Evolutionary conservation across 2,113 vertebrate genomes (phyloP).

Genomic region (Oplegnathus fasciatus): DNA sequence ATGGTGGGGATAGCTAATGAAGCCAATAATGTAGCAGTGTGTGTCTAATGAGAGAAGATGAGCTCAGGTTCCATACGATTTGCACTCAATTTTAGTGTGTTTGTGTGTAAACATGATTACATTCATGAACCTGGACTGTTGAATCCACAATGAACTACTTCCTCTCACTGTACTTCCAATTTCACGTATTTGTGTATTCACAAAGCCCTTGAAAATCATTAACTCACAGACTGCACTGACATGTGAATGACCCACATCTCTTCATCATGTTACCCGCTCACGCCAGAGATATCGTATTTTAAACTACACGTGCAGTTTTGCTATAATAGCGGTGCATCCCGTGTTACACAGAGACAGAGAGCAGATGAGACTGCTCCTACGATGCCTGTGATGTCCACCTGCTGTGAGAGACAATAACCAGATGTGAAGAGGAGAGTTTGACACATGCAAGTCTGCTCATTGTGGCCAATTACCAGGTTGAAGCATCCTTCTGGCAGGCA

Average conservation of each 20-base stretch:
- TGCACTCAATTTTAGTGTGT: conserved; percentile 41
- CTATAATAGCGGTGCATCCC: conserved; percentile 23
- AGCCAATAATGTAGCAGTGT: conserved; percentile 74
- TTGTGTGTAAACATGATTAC: conserved; percentile 34
- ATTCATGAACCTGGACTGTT: conserved; percentile 24
- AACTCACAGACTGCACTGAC: neutral
- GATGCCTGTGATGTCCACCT: conserved; percentile 65
- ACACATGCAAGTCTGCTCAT: conserved; percentile 75
- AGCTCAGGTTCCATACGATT: conserved; percentile 48
- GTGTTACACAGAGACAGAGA: conserved; percentile 38
- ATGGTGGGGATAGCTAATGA: conserved; percentile 71
- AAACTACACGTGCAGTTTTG: conserved; percentile 21
- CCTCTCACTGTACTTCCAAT: neutral
- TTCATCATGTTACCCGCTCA: neutral
- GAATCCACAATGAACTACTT: conserved; percentile 4
- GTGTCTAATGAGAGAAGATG: conserved; percentile 74
- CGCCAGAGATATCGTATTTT: neutral
- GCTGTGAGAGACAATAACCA: conserved; percentile 77
- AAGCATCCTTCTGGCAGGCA: conserved; percentile 63
- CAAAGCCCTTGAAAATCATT: conserved; percentile 29
- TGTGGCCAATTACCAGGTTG: conserved; percentile 78
- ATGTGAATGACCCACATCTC: conserved; percentile 3
- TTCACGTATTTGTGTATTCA: neutral
- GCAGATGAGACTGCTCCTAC: conserved; percentile 56
- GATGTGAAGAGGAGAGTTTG: conserved; percentile 73